Percentiles rank a stretch among this genome's conserved stretches.
Evolutionary conservation across 2,113 vertebrate genomes (phyloP).

Genomic region (Tachuris rubrigastra): DNA sequence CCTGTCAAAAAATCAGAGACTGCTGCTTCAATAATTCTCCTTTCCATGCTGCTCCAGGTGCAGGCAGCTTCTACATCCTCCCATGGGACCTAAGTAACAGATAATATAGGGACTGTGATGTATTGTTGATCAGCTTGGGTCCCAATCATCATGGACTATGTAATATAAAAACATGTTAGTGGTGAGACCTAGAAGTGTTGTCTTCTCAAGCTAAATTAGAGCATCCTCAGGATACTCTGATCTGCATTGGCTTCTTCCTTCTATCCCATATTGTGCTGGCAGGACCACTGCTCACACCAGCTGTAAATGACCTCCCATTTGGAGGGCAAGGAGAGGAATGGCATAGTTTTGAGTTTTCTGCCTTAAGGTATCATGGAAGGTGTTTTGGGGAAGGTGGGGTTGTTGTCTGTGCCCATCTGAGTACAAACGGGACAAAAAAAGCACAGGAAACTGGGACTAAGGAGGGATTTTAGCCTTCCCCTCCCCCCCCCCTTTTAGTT

Average conservation of each 20-base stretch:
- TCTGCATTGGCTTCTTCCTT: not conserved
- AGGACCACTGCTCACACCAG: not conserved
- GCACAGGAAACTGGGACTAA: not conserved
- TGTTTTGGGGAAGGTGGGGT: not conserved
- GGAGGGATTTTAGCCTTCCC: not conserved
- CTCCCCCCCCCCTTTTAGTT: not conserved
- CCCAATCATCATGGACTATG: not conserved
- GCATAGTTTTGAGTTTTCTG: not conserved
- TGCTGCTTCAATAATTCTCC: not conserved
- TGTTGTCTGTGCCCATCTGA: not conserved
- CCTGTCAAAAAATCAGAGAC: not conserved
- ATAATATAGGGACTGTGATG: not conserved
- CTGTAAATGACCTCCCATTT: not conserved
- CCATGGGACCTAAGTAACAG: not conserved
- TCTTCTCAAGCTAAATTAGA: not conserved
- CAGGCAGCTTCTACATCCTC: not conserved
- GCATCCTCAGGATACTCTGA: not conserved
- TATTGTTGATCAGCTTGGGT: not conserved
- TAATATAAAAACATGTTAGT: not conserved
- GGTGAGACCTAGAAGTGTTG: not conserved
- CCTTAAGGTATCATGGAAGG: not conserved
- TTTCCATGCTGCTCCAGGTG: not conserved
- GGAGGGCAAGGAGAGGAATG: not conserved
- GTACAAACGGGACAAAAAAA: not conserved
- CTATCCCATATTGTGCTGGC: not conserved